phyloP scores from a whole-genome alignment of 92 coral and sea anemone genomes.

The Phymanthus crucifer region DNA sequence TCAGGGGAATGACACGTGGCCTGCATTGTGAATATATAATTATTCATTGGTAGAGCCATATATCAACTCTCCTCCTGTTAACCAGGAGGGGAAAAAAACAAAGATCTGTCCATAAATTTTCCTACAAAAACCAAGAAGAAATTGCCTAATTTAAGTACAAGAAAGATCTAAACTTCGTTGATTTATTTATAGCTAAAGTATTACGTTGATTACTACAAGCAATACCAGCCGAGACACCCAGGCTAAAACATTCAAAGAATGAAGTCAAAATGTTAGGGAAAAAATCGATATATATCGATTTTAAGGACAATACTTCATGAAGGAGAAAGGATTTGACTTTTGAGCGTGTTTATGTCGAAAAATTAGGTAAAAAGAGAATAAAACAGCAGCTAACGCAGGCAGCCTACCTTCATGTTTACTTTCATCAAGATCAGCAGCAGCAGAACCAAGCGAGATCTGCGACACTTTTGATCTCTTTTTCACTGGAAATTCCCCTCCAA shows the following conservation, averaged over 20 bases:
- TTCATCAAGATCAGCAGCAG: not conserved
- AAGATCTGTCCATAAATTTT: too few species aligned
- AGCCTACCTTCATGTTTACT: not conserved
- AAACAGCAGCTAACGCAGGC: not conserved
- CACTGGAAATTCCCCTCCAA: constrained; percentile 13
- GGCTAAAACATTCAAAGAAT: too few species aligned
- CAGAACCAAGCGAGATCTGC: not conserved
- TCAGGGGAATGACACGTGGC: not conserved
- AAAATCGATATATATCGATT: not conserved
- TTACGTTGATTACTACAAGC: too few species aligned
- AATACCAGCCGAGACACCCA: too few species aligned
- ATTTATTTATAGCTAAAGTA: too few species aligned
- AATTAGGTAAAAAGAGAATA: not conserved
- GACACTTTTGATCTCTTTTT: constrained; percentile 20
- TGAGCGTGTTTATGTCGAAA: not conserved
- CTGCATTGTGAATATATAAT: not conserved
- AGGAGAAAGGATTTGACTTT: not conserved
- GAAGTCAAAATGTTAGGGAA: too few species aligned
- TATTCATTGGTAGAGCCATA: too few species aligned
- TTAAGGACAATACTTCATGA: not conserved
- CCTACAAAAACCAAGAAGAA: too few species aligned
- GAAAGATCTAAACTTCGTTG: too few species aligned
- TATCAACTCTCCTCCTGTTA: too few species aligned
- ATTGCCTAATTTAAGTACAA: too few species aligned
- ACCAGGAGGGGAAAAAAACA: too few species aligned